phyloP scores from a whole-genome alignment of 2,888 invertebrate genomes.

The Daptonema setosum region DNA sequence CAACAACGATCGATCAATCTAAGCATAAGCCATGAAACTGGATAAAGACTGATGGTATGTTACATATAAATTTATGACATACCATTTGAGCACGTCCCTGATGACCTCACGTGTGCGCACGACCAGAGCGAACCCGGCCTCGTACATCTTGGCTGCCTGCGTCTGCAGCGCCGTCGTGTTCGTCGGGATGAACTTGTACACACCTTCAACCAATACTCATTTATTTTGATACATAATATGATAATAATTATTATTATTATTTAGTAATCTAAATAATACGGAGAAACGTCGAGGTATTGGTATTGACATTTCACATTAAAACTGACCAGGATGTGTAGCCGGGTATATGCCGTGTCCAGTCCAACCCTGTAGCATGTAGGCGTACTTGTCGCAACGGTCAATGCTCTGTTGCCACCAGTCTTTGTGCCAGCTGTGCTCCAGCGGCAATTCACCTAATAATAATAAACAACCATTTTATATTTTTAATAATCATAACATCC shows the following conservation, averaged over 20 bases:
- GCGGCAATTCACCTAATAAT: too few species aligned
- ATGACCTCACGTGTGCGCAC: conserved; percentile 5
- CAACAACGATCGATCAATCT: background rate
- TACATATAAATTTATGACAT: background rate
- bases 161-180: conserved; percentile 15
- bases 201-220: conserved; percentile 9
- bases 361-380: conserved; percentile 14
- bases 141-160: conserved; percentile 14
- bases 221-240: background rate
- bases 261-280: background rate
- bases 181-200: conserved; percentile 23
- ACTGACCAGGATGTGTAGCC: conserved; percentile 14
- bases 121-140: conserved; percentile 14
- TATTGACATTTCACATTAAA: background rate
- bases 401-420: conserved; percentile 8
- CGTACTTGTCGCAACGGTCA: conserved; percentile 10
- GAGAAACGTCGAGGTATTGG: background rate
- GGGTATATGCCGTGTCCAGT: conserved; percentile 16
- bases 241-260: background rate
- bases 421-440: conserved; percentile 10
- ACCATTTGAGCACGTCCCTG: conserved; percentile 22
- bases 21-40: background rate
- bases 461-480: too few species aligned
- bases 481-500: too few species aligned
- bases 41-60: background rate